Percentiles rank a stretch among this genome's conserved stretches.
Conservation (phyloP, 2,888 invertebrate genomes). For the Caenorhabditis wallacei region DNA sequence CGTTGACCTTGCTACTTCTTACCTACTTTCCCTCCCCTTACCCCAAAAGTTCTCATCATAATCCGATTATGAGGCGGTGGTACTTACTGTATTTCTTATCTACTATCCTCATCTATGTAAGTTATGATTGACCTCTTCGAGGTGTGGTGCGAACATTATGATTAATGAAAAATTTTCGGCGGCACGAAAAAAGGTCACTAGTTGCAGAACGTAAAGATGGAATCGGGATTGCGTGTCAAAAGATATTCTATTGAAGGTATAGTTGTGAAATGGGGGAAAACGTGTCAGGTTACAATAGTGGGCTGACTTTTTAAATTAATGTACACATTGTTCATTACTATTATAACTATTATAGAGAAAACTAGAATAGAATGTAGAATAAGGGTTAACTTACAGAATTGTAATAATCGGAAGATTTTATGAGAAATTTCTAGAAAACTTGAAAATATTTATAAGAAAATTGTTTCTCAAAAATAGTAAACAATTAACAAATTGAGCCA, state of each 20-base stretch:
- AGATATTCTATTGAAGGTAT: conserved; percentile 75
- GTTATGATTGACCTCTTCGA: conserved; percentile 12
- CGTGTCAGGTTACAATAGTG: conserved; percentile 19
- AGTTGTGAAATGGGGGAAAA: neutral
- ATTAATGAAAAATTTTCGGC: conserved; percentile 18
- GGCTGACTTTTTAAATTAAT: conserved; percentile 9
- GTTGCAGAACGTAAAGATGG: conserved; percentile 39
- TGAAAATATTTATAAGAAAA: neutral
- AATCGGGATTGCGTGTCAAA: conserved; percentile 57
- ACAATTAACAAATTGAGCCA: conserved; percentile 10
- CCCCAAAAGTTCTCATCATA: conserved; percentile 40
- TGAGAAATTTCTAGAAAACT: too few relatives aligned
- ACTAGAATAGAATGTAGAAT: too few relatives aligned
- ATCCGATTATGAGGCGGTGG: conserved; percentile 64
- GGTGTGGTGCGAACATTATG: conserved; percentile 18
- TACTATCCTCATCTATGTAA: conserved; percentile 46
- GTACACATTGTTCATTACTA: neutral
- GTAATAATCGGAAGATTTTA: too few relatives aligned
- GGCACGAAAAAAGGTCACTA: neutral
- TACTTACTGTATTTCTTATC: conserved; percentile 44
- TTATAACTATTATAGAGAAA: too few relatives aligned
- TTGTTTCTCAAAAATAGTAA: conserved; percentile 1
- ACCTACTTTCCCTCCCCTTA: neutral
- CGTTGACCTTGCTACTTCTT: conserved; percentile 57
- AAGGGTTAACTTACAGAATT: too few relatives aligned